Evolutionary conservation across 1,140 invertebrate species (phyloP).

Genomic region (Colletes gigas): DNA sequence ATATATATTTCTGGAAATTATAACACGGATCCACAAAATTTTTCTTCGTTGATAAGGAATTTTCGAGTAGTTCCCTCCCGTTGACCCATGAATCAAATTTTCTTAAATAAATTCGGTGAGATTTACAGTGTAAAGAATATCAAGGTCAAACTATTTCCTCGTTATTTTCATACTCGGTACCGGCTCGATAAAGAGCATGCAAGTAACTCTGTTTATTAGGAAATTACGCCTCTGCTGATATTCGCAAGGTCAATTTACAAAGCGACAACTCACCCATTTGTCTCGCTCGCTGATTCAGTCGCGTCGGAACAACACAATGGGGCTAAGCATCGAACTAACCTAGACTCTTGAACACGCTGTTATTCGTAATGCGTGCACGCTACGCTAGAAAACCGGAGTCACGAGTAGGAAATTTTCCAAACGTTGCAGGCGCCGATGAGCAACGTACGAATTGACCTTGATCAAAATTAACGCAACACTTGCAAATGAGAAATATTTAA

Average conservation of each 20-base stretch:
- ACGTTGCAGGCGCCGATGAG: not conserved
- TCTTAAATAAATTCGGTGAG: not conserved
- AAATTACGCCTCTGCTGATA: slow-evolving; percentile 25
- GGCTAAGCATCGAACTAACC: slow-evolving; percentile 42
- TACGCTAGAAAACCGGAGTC: not conserved
- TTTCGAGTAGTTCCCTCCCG: not conserved
- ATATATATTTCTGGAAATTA: not conserved
- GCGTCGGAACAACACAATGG: slow-evolving; percentile 34
- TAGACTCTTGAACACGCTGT: slow-evolving; percentile 39
- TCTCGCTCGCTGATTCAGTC: slow-evolving; percentile 12
- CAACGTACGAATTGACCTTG: not conserved
- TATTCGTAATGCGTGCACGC: slow-evolving; percentile 19
- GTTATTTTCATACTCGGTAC: slow-evolving; percentile 1
- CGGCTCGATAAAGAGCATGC: not conserved
- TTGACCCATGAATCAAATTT: slow-evolving; percentile 4
- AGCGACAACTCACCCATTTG: slow-evolving; percentile 28
- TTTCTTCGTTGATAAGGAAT: not conserved
- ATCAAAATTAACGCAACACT: not conserved
- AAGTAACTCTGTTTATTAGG: slow-evolving; percentile 13
- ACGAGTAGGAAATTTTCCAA: too few species aligned
- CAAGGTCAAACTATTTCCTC: not conserved
- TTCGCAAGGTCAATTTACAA: slow-evolving; percentile 30
- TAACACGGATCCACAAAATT: not conserved
- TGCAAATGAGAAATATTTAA: not conserved
- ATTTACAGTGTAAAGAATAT: not conserved